Evolutionary conservation across 1,140 invertebrate genomes (phyloP), one percentile per base, ranked within the genome.

Genomic region (Drosophila micromelanica): DNA sequence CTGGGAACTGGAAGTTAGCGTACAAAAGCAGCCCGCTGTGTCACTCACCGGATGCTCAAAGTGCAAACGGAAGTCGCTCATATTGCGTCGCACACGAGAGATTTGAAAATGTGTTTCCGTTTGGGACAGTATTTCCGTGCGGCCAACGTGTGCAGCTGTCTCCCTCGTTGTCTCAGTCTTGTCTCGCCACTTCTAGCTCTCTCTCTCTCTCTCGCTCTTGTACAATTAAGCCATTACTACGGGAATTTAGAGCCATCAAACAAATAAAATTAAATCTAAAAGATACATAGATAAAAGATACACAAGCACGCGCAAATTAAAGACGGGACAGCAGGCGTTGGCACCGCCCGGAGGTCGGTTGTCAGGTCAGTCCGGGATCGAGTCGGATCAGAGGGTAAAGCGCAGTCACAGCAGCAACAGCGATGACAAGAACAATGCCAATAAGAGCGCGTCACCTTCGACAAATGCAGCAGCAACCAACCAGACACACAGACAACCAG

Each of bases 21-120:
- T 55, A 68, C 70, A 73, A 60, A 48, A 60, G 63, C 70, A 59
- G 35, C 13, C 23, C 49, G 64, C 61, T 76, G 56, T 76, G 78
- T 62, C 64, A 72, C 59, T 73, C 64, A 46, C 77, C 81, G 80
- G 81, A 84, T 74, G 76, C 70, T 79, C 49, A 80, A 86, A 80
- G 81, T 85, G 80, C 81, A 85, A 86, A 79, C 80, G 80, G 81
- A 86, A 74, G 73, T 74, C 40, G 81, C 73, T 77, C 73, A 80
- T 86, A 80, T 76, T 74, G 76, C 67, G 64, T 70, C 76, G 72
- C 72, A 84, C 70, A 73, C 69, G 60, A 69, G 64, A 70, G 63
- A 76, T 70, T 75, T 67, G 59, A 63, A 85, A 85, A 65, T 69
- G 42, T 56, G 43, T 61, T 74, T 86, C 81, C 80, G 81, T 35